A percentile compares a stretch with the other conserved stretches of the same genome.
Conservation (phyloP, 2,113 vertebrate genomes). For the Herpetotheres cachinnans region DNA sequence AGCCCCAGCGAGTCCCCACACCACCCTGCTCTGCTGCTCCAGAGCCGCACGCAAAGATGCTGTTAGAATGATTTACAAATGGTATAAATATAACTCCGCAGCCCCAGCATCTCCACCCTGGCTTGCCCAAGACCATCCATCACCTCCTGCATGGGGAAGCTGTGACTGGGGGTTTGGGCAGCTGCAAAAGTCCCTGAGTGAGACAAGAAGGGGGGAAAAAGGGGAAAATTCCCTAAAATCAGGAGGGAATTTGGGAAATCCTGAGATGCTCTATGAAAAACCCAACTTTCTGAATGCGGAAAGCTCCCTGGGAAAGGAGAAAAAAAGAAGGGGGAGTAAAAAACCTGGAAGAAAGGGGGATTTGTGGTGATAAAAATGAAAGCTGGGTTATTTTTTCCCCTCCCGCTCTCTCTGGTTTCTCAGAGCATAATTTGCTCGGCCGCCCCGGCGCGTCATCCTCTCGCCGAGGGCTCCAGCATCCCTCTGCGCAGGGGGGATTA, state of each 20-base stretch:
- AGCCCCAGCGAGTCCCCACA: neutral
- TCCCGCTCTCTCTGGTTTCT: neutral
- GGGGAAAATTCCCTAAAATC: accelerated
- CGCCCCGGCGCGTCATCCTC: neutral
- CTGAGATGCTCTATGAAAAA: accelerated
- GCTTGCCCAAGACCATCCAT: neutral
- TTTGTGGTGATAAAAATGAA: constrained; percentile 15
- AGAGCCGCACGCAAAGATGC: accelerated
- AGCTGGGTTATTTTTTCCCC: neutral
- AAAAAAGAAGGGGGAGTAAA: neutral
- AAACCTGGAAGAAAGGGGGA: neutral
- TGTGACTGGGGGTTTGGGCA: neutral
- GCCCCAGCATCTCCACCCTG: neutral
- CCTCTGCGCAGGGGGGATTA: constrained; percentile 65
- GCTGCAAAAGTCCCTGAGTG: accelerated
- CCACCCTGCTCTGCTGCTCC: accelerated
- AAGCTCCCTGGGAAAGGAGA: neutral
- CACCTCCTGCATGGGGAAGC: neutral
- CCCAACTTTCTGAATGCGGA: accelerated
- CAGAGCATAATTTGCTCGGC: constrained; percentile 19
- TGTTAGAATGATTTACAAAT: neutral
- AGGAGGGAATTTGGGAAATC: neutral
- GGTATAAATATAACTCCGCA: neutral
- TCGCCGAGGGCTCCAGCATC: neutral
- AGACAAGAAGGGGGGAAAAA: accelerated